Conservation (phyloP, 2,888 invertebrate genomes). For the Capitulum mitella region DNA sequence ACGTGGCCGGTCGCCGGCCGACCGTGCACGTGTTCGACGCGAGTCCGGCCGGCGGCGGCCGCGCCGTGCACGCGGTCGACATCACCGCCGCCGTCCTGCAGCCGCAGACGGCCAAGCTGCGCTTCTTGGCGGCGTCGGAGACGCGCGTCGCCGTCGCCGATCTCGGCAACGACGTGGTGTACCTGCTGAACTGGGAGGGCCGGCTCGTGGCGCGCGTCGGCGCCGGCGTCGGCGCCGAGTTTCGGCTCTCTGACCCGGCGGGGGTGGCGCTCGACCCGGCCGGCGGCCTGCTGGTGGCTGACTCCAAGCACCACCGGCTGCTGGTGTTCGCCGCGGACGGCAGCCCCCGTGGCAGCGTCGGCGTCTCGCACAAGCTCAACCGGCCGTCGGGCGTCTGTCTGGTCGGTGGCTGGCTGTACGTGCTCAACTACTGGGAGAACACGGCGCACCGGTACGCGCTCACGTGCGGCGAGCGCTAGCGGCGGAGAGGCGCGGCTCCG, state of each 20-base stretch:
- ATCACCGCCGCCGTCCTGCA: neutral
- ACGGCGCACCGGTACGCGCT: neutral
- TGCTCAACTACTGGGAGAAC: slow-evolving; percentile 19
- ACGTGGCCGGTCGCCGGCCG: neutral
- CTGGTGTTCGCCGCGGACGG: neutral
- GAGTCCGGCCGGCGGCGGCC: neutral
- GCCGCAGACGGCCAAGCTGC: neutral
- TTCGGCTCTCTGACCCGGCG: neutral
- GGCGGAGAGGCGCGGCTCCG: no score
- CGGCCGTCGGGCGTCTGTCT: neutral
- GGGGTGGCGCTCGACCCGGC: neutral
- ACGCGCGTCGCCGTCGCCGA: neutral
- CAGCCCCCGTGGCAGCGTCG: neutral
- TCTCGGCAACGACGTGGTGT: slow-evolving; percentile 15
- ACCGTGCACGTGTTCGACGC: slow-evolving; percentile 1
- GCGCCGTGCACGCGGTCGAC: neutral
- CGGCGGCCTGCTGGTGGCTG: neutral
- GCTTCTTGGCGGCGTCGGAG: neutral
- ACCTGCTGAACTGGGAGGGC: slow-evolving; percentile 12
- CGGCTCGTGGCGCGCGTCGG: neutral
- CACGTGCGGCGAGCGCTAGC: neutral
- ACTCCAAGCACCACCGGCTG: neutral
- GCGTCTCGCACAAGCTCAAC: neutral
- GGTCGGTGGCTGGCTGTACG: neutral
- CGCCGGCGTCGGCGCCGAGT: neutral